Evolutionary conservation across 2,113 vertebrate genomes (phyloP), one percentile per base, ranked within the genome.

Genomic region (Pampusana beccarii): DNA sequence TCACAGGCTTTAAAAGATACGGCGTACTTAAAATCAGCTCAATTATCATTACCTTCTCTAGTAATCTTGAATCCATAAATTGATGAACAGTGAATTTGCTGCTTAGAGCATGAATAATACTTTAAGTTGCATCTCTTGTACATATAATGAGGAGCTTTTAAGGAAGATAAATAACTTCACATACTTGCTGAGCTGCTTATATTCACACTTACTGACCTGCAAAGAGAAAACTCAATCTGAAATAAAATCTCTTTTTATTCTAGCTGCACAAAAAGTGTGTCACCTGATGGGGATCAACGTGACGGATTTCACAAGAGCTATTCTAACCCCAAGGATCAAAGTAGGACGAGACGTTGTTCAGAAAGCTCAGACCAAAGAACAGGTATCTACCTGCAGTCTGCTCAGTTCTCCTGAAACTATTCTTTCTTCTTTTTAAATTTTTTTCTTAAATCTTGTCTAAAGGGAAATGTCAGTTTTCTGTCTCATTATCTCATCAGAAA

Each of bases 311-410:
- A 99, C 98, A 84, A 98, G 99, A 48, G 97, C 98, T 86, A 98
- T 99, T 93, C 98, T 99, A 67, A 99, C 98, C 4, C 99, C 99
- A 19, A 97, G 99, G 29, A 99, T 99, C 96, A 99, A 99, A 97
- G 99, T 99, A 9, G 99, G 99, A 50, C 94, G 99, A 69, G 99
- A 99, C 48, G 98, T 99, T 61, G 99, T 99, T 26, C 99, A 99
- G 98, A 99, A 99, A 97, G 99, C 99, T 15, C 99, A 99, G 98
- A 99, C 99, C 71, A 99, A 99, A 95, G 99, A 99, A 88, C 99
- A 99, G 99, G 99, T 99, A 97, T 70, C 29, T 77, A 60, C 26
- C 17, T 20, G 28, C 28, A 53, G 18, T 71, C 74, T 71, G 33
- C 14, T 60, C 61, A 40, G 36, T 64, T 65, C 28, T 69, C 36